Base-by-base conservation (phyloP, 2,888 invertebrate genomes). In the Yponomeuta cagnagella region DNA sequence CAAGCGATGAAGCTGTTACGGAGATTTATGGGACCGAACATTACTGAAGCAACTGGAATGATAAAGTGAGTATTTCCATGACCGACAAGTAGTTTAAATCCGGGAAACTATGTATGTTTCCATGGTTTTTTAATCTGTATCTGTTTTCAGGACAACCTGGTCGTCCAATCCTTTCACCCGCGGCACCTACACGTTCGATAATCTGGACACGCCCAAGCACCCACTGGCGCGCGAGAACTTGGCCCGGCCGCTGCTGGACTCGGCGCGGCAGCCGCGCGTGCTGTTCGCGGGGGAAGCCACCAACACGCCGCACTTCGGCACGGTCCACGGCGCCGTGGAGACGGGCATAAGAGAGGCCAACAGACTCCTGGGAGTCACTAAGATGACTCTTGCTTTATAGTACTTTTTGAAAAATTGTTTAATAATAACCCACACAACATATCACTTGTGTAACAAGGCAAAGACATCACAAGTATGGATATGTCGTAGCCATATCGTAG, bases 261-360 rank as follows among this genome's bases (percentile, higher is more conserved):
- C 76, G 33, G 77, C 79, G 72, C 82, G 80, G 58, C 81, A 80
- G 63, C 88, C 86, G 74, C 77, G 81, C 12, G 73, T 93, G 31
- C 75, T 90, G 58, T 93, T 70, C 43, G 70, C 70, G 2, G 93
- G 93, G 0, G 93, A 93, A 77, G 90, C 93, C 2, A 92, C 93
- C 0, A 89, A 93, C 74, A 83, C 86, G 48, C 88, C 90, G 75
- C 93, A 87, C 79, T 94, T 87, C 79, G 93, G 94, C 3, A 94
- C 94, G 8, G 94, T 94, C 10, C 94, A 95, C 77, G 94, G 94
- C 1, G 95, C 94, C 1, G 83, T 93, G 52, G 94, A 94, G 79
- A 87, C 90, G 63, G 94, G 94, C 1, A 89, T 90, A 82, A 86
- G 95, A 30, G 94, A 94, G 79, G 94, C 94, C 33, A 81, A 93